Evolutionary conservation across 1,140 invertebrate species (phyloP).

Genomic region (Lordiphosa mommai): DNA sequence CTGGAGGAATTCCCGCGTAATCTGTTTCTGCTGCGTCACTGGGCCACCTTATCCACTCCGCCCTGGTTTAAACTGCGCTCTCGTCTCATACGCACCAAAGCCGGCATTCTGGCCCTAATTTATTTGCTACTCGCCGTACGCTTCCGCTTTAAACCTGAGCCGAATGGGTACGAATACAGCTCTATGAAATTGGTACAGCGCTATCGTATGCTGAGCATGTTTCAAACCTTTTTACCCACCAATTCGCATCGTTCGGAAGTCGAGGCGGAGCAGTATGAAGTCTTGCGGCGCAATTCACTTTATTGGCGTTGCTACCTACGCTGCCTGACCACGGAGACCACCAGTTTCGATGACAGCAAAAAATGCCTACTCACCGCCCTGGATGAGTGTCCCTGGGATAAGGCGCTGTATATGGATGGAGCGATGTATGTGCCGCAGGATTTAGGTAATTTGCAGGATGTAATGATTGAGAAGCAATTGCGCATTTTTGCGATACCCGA

Average conservation of each 20-base stretch:
- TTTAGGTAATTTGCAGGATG: conserved; percentile 84
- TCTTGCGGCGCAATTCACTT: conserved; percentile 57
- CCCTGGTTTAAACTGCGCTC: conserved; percentile 56
- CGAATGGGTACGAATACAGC: not conserved
- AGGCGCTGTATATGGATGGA: conserved; percentile 82
- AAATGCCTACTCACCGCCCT: conserved; percentile 81
- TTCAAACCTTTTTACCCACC: conserved; percentile 51
- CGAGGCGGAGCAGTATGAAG: conserved; percentile 32
- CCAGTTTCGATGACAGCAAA: conserved; percentile 66
- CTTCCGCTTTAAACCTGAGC: conserved; percentile 35
- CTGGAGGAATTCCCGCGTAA: conserved; percentile 82
- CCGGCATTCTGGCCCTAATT: conserved; percentile 47
- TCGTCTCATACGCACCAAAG: conserved; percentile 31
- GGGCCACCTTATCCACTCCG: conserved; percentile 27
- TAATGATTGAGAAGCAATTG: conserved; percentile 86
- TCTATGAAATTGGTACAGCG: conserved; percentile 26
- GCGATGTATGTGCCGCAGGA: conserved; percentile 81
- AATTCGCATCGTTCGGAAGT: conserved; percentile 29
- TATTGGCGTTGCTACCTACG: conserved; percentile 74
- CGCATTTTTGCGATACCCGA: conserved; percentile 86
- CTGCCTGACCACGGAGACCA: conserved; percentile 50
- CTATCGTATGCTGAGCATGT: conserved; percentile 64
- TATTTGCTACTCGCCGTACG: conserved; percentile 50
- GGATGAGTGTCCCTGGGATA: conserved; percentile 86
- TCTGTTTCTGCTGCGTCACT: conserved; percentile 80